Evolutionary conservation across 1,140 invertebrate species (phyloP), one percentile per base, ranked within the genome.

Genomic region (Calycopis cecrops): DNA sequence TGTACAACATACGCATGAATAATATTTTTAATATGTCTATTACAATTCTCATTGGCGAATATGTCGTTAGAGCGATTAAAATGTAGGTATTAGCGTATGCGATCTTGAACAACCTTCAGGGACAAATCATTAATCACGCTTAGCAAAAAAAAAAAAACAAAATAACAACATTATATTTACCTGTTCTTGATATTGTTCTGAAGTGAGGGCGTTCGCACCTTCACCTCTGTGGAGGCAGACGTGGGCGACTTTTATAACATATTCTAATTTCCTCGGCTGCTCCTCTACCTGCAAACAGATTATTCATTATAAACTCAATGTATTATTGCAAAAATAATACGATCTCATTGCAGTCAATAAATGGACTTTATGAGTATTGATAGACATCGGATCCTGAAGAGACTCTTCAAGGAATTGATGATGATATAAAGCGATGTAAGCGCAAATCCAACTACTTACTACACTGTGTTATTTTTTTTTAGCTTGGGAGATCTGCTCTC

Each of bases 251-350:
- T 94, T 94, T 69, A 99, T 97, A 8, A 99, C 95, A 90, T 98
- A 96, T 89, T 99, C 97, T 76, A 99, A 87, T 88, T 99, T 99
- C 21, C 97, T 88, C 1, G 97, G 97, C 79, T 98, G 97, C 80
- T 99, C 98, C 88, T 99, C 97, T 8, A 99, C 96, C 87, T 88
- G 68, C 37, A 44, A 49, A 37, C 18, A 35, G 44, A 54, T 48
- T 16, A 28, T 28, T 28, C 21, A 28, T 28, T 28, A 28, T 28
- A 28, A 28, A 28, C 21, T 6, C 21, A 28, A 28, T 6, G 6
- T 28, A 28, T 28, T 28, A 3, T 28, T 6, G 6, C 21, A 28
- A 28, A 28, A 28, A 6, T 28, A 28, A 3, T 2, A 6, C 21
- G 21, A 6, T 28, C 21, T 28, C 2, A 2, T 28, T 28, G 21